A percentile compares a stretch with the other conserved stretches of the same genome.
Conservation (phyloP, 2,888 invertebrate species). For the Venustoraphidia nigricollis region DNA sequence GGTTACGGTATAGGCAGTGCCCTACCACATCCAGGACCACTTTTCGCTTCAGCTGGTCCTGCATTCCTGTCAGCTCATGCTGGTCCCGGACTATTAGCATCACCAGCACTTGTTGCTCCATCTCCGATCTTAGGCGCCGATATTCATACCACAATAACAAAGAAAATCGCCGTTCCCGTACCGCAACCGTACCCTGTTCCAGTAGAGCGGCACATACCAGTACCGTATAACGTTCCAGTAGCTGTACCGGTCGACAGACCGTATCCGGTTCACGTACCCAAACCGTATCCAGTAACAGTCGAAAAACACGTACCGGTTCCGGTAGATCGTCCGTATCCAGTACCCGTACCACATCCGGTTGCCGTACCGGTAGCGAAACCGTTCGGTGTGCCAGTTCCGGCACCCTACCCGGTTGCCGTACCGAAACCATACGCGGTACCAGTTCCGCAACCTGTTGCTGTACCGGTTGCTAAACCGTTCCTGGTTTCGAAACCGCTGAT, state of each 20-base stretch:
- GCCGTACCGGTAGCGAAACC: slow-evolving; percentile 3
- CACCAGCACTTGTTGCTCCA: no score
- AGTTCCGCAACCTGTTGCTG: slow-evolving; percentile 1
- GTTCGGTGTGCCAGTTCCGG: slow-evolving; percentile 1
- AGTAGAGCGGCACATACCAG: slow-evolving; percentile 33
- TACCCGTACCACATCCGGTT: slow-evolving; percentile 20
- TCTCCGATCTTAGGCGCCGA: slow-evolving; percentile 15
- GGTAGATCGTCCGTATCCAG: slow-evolving; percentile 26
- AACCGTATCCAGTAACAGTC: slow-evolving; percentile 31
- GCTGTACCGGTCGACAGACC: slow-evolving; percentile 18
- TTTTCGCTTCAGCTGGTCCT: not conserved
- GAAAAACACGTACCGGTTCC: slow-evolving; percentile 30
- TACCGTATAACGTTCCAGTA: slow-evolving; percentile 27
- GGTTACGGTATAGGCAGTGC: slow-evolving; percentile 3
- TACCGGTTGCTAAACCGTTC: not conserved
- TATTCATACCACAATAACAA: slow-evolving; percentile 27
- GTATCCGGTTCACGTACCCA: slow-evolving; percentile 31
- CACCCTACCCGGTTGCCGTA: slow-evolving; percentile 3
- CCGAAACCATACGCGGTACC: not conserved
- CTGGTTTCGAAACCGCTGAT: not conserved
- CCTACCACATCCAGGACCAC: not conserved
- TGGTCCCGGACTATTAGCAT: no score
- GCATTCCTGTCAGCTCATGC: not conserved
- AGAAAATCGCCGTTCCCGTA: slow-evolving; percentile 32
- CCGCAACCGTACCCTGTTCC: slow-evolving; percentile 34